Base-by-base conservation (phyloP, 2,888 invertebrate genomes). In the Chromoteleia sp. region DNA sequence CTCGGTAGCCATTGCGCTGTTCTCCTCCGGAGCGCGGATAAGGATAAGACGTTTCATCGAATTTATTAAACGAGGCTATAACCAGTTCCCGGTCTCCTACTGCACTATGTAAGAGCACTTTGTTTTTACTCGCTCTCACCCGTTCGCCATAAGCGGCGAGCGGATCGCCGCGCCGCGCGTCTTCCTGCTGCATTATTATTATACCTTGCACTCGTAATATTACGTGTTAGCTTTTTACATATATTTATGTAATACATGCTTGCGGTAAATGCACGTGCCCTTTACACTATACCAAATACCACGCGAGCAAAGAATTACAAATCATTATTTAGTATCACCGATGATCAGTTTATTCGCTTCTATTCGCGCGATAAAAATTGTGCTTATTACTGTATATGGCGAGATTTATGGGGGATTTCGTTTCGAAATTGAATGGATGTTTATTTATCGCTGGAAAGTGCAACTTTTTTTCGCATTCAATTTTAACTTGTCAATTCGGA, bases 41-140 rank as follows among this genome's bases (percentile, higher is more conserved):
- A 79, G 68, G 82, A 63, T 73, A 76, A 78, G 82, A 75, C 70
- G 73, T 80, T 80, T 77, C 54, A 78, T 83, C 83, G 81, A 81
- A 83, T 83, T 83, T 81, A 83, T 83, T 83, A 79, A 83, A 81
- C 73, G 81, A 71, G 61, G 74, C 78, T 71, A 76, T 81, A 83
- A 83, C 74, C 80, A 83, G 76, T 81, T 78, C 61, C 65, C 71
- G 78, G 45, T 81, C 67, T 63, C 54, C 67, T 59, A 67, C 74
- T 65, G 65, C 68, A 73, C 68, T 76, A 76, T 75, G 59, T 15
- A 68, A 29, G 73, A 54, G 73, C 79, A 73, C 67, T 65, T 58
- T 71, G 73, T 79, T 79, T 79, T 79, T 79, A 67, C 78, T 59
- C 54, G 58, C 65, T 54, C 77, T 54, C 70, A 12, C 17, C 54